A percentile compares a stretch with the other conserved stretches of the same genome.
These are phyloP conservation scores for Drosophila nigritarsus DNA, from an alignment of 2,888 invertebrate genomes.

Conservation along the genomic window DNA sequence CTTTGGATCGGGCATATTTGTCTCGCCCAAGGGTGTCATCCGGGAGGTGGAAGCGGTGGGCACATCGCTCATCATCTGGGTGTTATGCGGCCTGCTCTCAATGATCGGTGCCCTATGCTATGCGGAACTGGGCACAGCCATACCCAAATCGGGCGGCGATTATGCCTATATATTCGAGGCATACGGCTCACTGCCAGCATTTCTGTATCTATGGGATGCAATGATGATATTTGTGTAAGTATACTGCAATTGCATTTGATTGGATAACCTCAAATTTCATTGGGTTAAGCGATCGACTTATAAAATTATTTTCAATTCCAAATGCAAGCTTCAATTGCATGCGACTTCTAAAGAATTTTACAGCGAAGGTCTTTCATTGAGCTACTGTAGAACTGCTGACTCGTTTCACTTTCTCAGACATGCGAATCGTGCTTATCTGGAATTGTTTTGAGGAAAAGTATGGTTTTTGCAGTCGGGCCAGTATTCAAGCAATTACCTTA, in stretches of 20 bases:
- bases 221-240: constrained; percentile 97
- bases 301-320: constrained; percentile 29
- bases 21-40: constrained; percentile 97
- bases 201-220: constrained; percentile 98
- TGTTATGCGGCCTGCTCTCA: constrained; percentile 93
- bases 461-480: constrained; percentile 19
- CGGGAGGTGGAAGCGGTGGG: constrained; percentile 96
- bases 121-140: constrained; percentile 93
- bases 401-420: constrained; percentile 30
- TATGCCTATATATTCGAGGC: constrained; percentile 98
- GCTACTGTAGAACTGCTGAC: constrained; percentile 4
- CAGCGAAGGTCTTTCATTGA: constrained; percentile 23
- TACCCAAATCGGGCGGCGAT: constrained; percentile 98
- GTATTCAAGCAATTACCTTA: constrained; percentile 15
- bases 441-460: constrained; percentile 11
- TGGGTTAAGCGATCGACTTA: constrained; percentile 21
- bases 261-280: constrained; percentile 31
- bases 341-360: constrained; percentile 16
- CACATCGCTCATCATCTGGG: constrained; percentile 94
- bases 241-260: constrained; percentile 2
- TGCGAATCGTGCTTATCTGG: constrained; percentile 31
- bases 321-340: constrained; percentile 39
- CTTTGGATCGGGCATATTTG: constrained; percentile 98
- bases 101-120: constrained; percentile 98
- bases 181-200: constrained; percentile 95